A percentile compares a stretch with the other conserved stretches of the same genome.
phyloP scores from a whole-genome alignment of 2,113 vertebrate species.

The Amphilophus citrinellus region DNA sequence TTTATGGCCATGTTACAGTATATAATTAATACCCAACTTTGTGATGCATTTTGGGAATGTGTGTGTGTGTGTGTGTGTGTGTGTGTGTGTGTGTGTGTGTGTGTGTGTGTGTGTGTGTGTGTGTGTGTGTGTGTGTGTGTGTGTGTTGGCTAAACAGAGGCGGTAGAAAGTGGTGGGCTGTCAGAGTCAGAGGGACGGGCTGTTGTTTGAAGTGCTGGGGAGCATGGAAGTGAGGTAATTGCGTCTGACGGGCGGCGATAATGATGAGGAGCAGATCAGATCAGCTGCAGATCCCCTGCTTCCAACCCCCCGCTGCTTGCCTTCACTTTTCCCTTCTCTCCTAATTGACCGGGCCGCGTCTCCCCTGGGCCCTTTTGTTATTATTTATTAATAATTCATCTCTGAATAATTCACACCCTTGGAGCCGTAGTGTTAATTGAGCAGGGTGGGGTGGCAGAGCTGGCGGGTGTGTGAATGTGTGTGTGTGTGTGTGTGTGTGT shows the following conservation, averaged over 20 bases:
- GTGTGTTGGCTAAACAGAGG: slow-evolving; percentile 11
- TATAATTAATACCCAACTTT: slow-evolving; percentile 1
- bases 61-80: not conserved
- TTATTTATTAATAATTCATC: slow-evolving; percentile 99
- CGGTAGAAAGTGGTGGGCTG: slow-evolving; percentile 36
- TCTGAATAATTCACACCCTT: slow-evolving; percentile 96
- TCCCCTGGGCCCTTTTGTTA: slow-evolving; percentile 93
- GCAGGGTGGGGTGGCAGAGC: slow-evolving; percentile 73
- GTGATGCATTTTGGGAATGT: not conserved
- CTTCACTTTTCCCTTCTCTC: slow-evolving; percentile 88
- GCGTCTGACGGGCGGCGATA: slow-evolving; percentile 92
- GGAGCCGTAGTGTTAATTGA: slow-evolving; percentile 91
- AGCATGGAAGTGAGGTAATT: slow-evolving; percentile 88
- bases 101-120: not conserved
- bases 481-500: slow-evolving; percentile 18
- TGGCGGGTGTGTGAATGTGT: slow-evolving; percentile 18
- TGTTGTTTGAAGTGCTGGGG: slow-evolving; percentile 92
- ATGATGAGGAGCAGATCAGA: slow-evolving; percentile 92
- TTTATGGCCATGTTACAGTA: not conserved
- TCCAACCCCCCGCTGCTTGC: slow-evolving; percentile 85
- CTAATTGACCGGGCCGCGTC: slow-evolving; percentile 93
- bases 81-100: not conserved
- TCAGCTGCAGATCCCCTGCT: slow-evolving; percentile 85
- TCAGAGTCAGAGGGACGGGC: slow-evolving; percentile 85
- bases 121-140: not conserved